Evolutionary conservation across 2,113 vertebrate genomes (phyloP), one percentile per base, ranked within the genome.

Genomic region (Danionella cerebrum): DNA sequence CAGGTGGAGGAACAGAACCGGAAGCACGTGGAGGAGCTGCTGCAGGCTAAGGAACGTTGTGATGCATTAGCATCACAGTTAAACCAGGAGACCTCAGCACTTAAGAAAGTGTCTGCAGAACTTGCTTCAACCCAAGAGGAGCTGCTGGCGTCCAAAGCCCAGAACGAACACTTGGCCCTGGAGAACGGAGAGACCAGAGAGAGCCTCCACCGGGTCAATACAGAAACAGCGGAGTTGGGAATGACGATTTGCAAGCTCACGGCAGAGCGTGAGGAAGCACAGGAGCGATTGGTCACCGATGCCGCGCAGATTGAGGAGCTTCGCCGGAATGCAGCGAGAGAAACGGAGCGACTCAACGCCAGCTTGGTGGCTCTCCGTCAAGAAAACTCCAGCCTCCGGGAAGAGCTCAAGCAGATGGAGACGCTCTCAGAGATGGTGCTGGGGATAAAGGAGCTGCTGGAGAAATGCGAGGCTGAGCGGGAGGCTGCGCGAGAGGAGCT

Each of bases 191-290:
- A 97, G 78, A 86, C 83, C 16, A 88, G 88, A 22, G 95, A 96
- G 38, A 81, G 89, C 42, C 87, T 95, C 44, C 89, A 92, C 71
- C 84, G 83, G 44, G 91, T 90, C 21, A 94, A 95, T 83, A 93
- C 88, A 0, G 94, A 94, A 80, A 93, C 91, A 54, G 93, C 93
- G 0, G 91, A 97, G 81, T 86, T 96, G 0, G 92, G 92, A 35
- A 91, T 94, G 72, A 92, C 89, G 67, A 86, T 94, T 64, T 95
- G 94, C 6, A 74, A 80, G 10, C 82, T 95, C 33, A 90, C 85
- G 0, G 85, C 89, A 0, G 92, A 95, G 65, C 92, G 88, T 29
- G 80, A 88, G 33, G 84, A 81, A 65, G 76, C 84, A 31, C 82
- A 74, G 70, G 75, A 80, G 16, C 82, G 78, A 0, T 80, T 88